Conservation (phyloP, 2,113 vertebrate genomes). For the Gallinago jamesoni region DNA sequence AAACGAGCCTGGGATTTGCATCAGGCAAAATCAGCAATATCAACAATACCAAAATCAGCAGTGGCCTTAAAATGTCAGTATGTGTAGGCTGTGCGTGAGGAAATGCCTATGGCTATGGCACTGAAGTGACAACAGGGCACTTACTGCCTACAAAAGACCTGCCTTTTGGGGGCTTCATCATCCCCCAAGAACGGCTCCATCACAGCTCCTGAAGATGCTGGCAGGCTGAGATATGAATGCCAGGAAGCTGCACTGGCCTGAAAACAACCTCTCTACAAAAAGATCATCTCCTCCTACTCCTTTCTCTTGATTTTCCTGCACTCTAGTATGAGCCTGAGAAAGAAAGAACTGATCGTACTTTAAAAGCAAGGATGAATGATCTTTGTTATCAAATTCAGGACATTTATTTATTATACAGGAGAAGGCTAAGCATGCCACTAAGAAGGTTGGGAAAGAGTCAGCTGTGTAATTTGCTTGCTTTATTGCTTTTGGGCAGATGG, state of each 20-base stretch:
- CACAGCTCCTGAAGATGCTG: neutral
- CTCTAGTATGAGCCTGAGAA: neutral
- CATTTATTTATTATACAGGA: neutral
- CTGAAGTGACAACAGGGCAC: neutral
- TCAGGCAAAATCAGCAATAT: neutral
- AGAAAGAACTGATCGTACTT: neutral
- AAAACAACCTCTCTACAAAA: neutral
- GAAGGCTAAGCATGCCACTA: neutral
- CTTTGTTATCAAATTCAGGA: neutral
- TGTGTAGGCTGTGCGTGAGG: neutral
- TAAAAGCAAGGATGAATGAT: neutral
- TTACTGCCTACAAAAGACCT: neutral
- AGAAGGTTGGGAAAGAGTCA: neutral
- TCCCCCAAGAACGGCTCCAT: neutral
- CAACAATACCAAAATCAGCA: neutral
- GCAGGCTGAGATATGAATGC: neutral
- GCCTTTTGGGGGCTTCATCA: neutral
- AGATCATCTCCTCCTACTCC: neutral
- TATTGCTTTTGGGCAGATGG: slow-evolving; percentile 12
- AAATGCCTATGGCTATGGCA: neutral
- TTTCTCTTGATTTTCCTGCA: neutral
- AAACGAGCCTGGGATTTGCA: neutral
- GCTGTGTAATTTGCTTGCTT: neutral
- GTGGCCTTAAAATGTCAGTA: neutral
- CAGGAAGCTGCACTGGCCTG: neutral